phyloP scores from a whole-genome alignment of 2,113 vertebrate species.

The Plotosus lineatus region DNA sequence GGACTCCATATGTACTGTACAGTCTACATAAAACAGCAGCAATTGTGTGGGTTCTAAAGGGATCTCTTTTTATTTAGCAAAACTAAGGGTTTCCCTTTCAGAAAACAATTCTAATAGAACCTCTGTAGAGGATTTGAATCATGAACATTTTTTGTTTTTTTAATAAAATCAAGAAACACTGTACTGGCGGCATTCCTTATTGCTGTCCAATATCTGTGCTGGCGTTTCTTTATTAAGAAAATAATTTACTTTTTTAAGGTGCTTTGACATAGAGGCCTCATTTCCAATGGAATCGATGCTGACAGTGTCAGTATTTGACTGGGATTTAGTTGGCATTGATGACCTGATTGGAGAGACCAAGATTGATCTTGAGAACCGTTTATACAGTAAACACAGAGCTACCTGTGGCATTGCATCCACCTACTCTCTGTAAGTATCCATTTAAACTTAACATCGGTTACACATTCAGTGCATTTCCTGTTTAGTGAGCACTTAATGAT shows the following conservation, averaged over 20 bases:
- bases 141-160: too few species aligned
- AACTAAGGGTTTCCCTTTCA: background rate
- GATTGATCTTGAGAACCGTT: constrained; percentile 96
- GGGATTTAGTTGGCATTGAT: constrained; percentile 95
- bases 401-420: constrained; percentile 86
- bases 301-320: constrained; percentile 91
- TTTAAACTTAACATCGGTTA: background rate
- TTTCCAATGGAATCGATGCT: constrained; percentile 99
- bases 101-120: background rate
- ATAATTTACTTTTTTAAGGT: constrained; percentile 66
- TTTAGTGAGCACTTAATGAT: background rate
- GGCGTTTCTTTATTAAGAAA: background rate
- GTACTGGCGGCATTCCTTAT: background rate
- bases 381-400: constrained; percentile 95
- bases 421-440: constrained; percentile 62
- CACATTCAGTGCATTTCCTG: background rate
- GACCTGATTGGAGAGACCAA: constrained; percentile 98
- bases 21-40: background rate
- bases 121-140: background rate
- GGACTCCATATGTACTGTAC: background rate
- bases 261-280: constrained; percentile 92
- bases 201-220: background rate
- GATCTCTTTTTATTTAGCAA: background rate
- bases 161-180: background rate
- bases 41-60: background rate